Evolutionary conservation across 2,888 invertebrate species (phyloP).

Genomic region (Tribolium freemani): DNA sequence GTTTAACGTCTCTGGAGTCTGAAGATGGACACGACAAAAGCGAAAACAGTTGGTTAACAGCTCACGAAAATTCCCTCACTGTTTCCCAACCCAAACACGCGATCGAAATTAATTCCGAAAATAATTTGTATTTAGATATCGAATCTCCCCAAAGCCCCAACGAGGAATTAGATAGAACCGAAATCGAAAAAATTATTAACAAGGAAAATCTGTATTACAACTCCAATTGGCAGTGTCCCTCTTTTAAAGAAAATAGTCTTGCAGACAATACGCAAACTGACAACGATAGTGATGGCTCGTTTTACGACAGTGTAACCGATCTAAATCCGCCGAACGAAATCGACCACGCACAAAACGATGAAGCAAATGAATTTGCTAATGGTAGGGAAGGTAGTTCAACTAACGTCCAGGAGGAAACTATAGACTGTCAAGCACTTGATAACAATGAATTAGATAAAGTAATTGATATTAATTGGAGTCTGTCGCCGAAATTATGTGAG

Average conservation of each 20-base stretch:
- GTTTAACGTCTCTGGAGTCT: slow-evolving; percentile 79
- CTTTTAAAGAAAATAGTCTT: background rate
- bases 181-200: slow-evolving; percentile 63
- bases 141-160: slow-evolving; percentile 79
- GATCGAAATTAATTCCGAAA: slow-evolving; percentile 66
- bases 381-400: background rate
- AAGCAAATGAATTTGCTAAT: background rate
- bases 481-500: background rate
- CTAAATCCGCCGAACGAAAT: background rate
- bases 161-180: slow-evolving; percentile 66
- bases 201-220: slow-evolving; percentile 53
- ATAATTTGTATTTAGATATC: slow-evolving; percentile 77
- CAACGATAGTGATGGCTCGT: slow-evolving; percentile 70
- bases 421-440: background rate
- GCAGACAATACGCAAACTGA: slow-evolving; percentile 52
- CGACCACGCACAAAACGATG: background rate
- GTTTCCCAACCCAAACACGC: slow-evolving; percentile 71
- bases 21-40: slow-evolving; percentile 63
- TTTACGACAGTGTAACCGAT: slow-evolving; percentile 67
- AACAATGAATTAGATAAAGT: background rate
- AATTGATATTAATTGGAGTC: background rate
- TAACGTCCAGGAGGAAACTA: background rate
- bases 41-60: slow-evolving; percentile 57
- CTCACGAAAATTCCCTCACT: slow-evolving; percentile 60
- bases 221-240: background rate